phyloP scores from a whole-genome alignment of 1,140 invertebrate genomes.

The Platorchestia sp. region DNA sequence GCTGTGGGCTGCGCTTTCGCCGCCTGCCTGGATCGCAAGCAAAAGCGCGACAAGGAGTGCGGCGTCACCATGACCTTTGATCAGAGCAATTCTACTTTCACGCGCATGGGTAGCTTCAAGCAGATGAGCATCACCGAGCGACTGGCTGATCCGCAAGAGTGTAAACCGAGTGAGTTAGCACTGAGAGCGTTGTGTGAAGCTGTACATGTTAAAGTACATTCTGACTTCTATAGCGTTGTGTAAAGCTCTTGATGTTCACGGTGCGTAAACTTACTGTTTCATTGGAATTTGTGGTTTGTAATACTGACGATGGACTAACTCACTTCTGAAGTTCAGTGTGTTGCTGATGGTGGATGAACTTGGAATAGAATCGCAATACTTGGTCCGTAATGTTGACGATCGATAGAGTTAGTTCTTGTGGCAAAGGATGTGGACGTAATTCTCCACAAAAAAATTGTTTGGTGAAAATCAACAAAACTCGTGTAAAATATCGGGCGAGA shows the following conservation, averaged over 20 bases:
- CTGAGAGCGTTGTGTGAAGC: background rate
- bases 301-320: no score
- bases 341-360: no score
- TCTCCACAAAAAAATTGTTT: no score
- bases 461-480: no score
- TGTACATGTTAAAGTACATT: background rate
- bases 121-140: conserved; percentile 86
- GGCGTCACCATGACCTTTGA: conserved; percentile 95
- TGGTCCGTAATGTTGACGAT: no score
- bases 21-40: conserved; percentile 97
- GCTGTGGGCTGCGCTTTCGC: conserved; percentile 99
- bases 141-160: conserved; percentile 74
- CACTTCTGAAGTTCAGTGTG: no score
- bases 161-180: conserved; percentile 69
- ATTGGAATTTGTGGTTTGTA: no score
- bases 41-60: conserved; percentile 96
- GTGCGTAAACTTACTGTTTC: no score
- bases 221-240: background rate
- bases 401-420: no score
- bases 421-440: no score
- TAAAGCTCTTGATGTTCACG: background rate
- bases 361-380: no score
- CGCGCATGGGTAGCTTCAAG: conserved; percentile 91
- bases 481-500: no score
- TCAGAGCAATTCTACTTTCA: conserved; percentile 93